Conservation (phyloP, 2,888 invertebrate genomes). For the Melinopterus prodromus region DNA sequence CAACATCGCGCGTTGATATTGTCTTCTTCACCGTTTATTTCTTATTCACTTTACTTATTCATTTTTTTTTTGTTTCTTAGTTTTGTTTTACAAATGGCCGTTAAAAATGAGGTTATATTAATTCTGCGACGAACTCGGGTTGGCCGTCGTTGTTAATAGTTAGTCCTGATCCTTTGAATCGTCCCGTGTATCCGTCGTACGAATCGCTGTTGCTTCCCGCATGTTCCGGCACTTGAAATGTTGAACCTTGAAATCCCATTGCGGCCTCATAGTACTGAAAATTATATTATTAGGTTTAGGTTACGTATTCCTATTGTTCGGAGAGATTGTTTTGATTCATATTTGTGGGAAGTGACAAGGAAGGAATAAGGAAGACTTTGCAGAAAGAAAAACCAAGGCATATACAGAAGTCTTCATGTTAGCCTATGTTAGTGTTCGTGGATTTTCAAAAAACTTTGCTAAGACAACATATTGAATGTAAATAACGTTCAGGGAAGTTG, state of each 20-base stretch:
- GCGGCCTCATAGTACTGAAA: conserved; percentile 69
- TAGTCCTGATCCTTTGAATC: conserved; percentile 60
- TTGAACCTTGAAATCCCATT: conserved; percentile 74
- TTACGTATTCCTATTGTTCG: background rate
- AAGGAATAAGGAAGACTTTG: too few species aligned
- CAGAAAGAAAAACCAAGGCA: background rate
- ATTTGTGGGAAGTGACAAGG: too few species aligned
- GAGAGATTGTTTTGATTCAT: background rate
- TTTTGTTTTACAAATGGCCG: background rate
- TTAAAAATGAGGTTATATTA: conserved; percentile 60
- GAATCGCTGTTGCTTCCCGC: conserved; percentile 63
- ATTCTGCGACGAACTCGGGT: conserved; percentile 68
- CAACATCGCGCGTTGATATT: background rate
- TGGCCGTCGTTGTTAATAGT: conserved; percentile 66
- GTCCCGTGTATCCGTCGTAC: conserved; percentile 56
- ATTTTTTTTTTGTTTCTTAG: background rate
- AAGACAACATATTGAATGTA: too few species aligned
- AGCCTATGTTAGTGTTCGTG: too few species aligned
- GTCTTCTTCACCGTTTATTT: conserved; percentile 5
- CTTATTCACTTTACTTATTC: background rate
- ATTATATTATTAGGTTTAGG: conserved; percentile 22
- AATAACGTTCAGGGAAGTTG: too few species aligned
- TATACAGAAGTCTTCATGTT: background rate
- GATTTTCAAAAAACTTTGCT: too few species aligned
- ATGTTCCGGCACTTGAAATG: conserved; percentile 74